These are phyloP conservation scores for Ceratosolen solmsi DNA, from an alignment of 1,140 invertebrate species.

Conservation along the genomic window DNA sequence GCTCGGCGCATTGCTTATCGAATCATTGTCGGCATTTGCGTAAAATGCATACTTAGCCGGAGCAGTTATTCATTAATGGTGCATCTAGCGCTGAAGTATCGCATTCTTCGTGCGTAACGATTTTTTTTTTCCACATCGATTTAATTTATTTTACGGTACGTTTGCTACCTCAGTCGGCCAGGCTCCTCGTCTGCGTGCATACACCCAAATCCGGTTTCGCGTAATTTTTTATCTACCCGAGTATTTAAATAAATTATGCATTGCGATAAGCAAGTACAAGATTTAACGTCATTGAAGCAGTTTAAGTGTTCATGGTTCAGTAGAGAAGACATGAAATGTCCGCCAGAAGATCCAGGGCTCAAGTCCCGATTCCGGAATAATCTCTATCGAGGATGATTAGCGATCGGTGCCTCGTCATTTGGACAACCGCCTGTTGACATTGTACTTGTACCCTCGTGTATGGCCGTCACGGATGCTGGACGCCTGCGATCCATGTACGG, in stretches of 20 bases:
- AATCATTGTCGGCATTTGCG: background rate
- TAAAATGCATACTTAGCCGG: background rate
- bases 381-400: constrained; percentile 13
- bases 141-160: no score
- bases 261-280: background rate
- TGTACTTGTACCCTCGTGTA: background rate
- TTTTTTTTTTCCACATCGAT: no score
- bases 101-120: no score
- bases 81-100: no score
- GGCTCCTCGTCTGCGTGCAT: background rate
- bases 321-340: constrained; percentile 4
- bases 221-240: background rate
- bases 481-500: background rate
- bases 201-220: background rate
- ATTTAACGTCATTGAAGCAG: background rate
- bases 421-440: background rate
- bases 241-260: constrained; percentile 10
- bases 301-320: constrained; percentile 20
- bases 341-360: background rate
- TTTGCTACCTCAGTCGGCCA: no score
- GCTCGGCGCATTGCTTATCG: background rate
- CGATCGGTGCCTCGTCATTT: background rate
- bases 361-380: background rate
- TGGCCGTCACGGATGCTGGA: background rate
- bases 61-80: no score